Conservation (phyloP, 2,888 invertebrate species). For the Helicoverpa assulta region DNA sequence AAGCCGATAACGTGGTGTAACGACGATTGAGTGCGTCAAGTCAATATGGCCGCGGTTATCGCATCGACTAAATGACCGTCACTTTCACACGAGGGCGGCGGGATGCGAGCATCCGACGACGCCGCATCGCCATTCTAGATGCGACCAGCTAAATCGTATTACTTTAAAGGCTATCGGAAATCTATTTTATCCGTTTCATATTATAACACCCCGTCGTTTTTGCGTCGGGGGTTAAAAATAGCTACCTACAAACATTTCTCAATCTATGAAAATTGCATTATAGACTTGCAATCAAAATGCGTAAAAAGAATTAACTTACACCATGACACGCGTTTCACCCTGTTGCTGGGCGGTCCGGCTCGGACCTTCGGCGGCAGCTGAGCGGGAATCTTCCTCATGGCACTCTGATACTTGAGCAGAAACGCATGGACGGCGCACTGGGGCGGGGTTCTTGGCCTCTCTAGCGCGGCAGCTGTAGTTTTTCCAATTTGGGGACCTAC, state of each 20-base stretch:
- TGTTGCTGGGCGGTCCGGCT: conserved; percentile 84
- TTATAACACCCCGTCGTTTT: no score
- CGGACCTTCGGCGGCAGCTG: conserved; percentile 82
- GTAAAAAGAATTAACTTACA: conserved; percentile 75
- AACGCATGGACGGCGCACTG: conserved; percentile 86
- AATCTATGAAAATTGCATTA: conserved; percentile 2
- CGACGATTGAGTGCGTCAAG: conserved; percentile 12
- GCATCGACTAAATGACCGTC: conserved; percentile 34
- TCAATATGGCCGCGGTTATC: conserved; percentile 19
- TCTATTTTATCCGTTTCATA: conserved; percentile 12
- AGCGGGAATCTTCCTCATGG: conserved; percentile 81
- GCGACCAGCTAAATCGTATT: conserved; percentile 14
- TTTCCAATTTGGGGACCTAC: conserved; percentile 55
- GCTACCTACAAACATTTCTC: not conserved
- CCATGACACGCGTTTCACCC: conserved; percentile 87
- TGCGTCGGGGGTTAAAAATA: no score
- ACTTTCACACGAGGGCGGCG: conserved; percentile 48
- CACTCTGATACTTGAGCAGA: conserved; percentile 81
- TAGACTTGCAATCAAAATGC: not conserved
- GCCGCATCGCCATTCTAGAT: conserved; percentile 17
- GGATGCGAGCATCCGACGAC: conserved; percentile 48
- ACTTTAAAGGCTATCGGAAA: conserved; percentile 16
- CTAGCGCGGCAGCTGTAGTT: conserved; percentile 48
- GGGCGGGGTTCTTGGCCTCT: conserved; percentile 69
- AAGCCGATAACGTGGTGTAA: conserved; percentile 21